Conservation (phyloP, 2,888 invertebrate genomes). For the Nezara viridula region DNA sequence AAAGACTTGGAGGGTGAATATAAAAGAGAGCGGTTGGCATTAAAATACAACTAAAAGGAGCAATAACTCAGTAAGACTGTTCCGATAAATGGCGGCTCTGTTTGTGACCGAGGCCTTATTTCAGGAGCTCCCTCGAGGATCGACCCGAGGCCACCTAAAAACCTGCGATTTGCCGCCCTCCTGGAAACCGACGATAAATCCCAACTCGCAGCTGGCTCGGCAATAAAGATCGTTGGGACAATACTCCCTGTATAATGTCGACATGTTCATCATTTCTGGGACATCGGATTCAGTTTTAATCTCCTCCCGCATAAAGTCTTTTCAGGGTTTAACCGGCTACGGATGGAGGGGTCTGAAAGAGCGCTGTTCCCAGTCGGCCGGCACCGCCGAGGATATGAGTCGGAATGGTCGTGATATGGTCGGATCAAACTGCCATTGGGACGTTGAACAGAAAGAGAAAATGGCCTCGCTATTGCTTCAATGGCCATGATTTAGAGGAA, state of each 20-base stretch:
- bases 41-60: conserved; percentile 39
- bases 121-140: background rate
- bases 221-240: conserved; percentile 4
- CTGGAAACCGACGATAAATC: conserved; percentile 46
- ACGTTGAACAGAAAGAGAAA: background rate
- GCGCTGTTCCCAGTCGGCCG: background rate
- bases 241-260: conserved; percentile 35
- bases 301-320: conserved; percentile 27
- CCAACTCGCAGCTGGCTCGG: background rate
- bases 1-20: conserved; percentile 40
- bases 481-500: no score
- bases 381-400: background rate
- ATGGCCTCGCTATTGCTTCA: background rate
- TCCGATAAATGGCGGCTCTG: conserved; percentile 44
- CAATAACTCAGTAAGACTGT: conserved; percentile 36
- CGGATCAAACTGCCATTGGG: background rate
- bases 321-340: background rate
- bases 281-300: conserved; percentile 45
- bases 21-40: conserved; percentile 45
- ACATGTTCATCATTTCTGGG: conserved; percentile 48
- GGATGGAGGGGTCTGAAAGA: conserved; percentile 4
- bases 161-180: conserved; percentile 34
- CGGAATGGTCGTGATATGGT: background rate
- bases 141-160: conserved; percentile 1
- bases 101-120: conserved; percentile 48